Base-by-base conservation (phyloP, 2,888 invertebrate species). In the Reticulitermes lucifugus region DNA sequence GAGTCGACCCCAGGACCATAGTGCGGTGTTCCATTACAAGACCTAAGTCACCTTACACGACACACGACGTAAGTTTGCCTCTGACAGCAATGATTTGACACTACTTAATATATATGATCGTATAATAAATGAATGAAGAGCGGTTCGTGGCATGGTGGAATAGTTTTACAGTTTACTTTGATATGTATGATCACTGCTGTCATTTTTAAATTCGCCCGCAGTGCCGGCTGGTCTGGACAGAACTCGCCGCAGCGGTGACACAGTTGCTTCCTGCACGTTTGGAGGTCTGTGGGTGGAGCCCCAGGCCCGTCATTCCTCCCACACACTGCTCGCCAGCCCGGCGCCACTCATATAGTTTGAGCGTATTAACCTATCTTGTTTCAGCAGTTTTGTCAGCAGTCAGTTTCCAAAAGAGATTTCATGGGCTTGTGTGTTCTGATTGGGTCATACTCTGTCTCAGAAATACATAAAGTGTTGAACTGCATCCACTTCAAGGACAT, bases 271-370 rank as follows among this genome's bases (percentile, higher is more conserved):
- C 5, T 25, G 65, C n/a, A n/a, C 14, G 60, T 21, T n/a, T n/a
- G 60, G 60, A 21, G 60, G 60, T 60, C 60, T 60, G 65, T n/a
- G 65, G 65, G 65, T 65, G 65, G 65, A 65, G 65, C n/a, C 25
- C 65, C 65, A 65, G 9, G 25, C 25, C 65, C 65, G 65, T 65
- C 65, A 65, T 6, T 65, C 65, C 75, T 21, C 75, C 79, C 79
- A 51, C 80, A 80, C 60, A 59, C 60, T 51, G 59, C 55, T 41
- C 80, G 80, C 80, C 80, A 60, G 80, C 60, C 46, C 60, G 80
- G 80, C 80, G 80, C 80, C 80, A 80, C 80, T 35, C 41, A 59
- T 79, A 51, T 25, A 35, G 7, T n/a, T 71, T 29, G n/a, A 71
- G 25, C 71, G 29, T 35, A 71, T 25, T 71, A 71, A 71, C 73